Percentiles rank a stretch among this genome's conserved stretches.
These are phyloP conservation scores for Ashinkailepas kermadecensis DNA, from an alignment of 2,888 invertebrate genomes.

Conservation along the genomic window DNA sequence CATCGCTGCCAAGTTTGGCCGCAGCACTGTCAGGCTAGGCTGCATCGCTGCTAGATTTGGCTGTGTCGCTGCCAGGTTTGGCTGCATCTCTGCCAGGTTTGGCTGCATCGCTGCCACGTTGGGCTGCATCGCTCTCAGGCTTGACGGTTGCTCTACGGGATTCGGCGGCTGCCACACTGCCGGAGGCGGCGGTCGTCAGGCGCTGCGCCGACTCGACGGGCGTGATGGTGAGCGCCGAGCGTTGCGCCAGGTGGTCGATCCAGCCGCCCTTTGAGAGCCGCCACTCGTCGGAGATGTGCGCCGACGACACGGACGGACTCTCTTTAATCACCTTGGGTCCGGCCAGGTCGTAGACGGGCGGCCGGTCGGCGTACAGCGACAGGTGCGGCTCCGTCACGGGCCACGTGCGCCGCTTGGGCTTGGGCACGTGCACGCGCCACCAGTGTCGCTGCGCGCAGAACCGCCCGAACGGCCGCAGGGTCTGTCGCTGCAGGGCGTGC, in stretches of 20 bases:
- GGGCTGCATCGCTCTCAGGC: too few relatives aligned
- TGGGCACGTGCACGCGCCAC: not conserved
- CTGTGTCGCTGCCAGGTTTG: too few relatives aligned
- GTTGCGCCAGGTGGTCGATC: not conserved
- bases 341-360: constrained; percentile 16
- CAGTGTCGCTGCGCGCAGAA: not conserved
- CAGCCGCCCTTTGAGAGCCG: not conserved
- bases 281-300: constrained; percentile 17
- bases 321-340: constrained; percentile 12
- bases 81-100: too few relatives aligned
- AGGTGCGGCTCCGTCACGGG: not conserved
- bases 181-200: not conserved
- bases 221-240: not conserved
- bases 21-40: too few relatives aligned
- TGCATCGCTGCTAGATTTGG: too few relatives aligned
- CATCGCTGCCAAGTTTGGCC: too few relatives aligned
- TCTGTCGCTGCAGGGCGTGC: not conserved
- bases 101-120: too few relatives aligned
- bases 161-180: not conserved
- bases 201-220: not conserved
- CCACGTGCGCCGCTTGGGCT: not conserved
- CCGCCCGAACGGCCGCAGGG: constrained; percentile 11
- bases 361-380: not conserved
- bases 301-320: constrained; percentile 11
- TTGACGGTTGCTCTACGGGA: not conserved